A percentile compares a stretch with the other conserved stretches of the same genome.
Conservation (phyloP, 2,888 invertebrate genomes). For the Bellardia bayeri region DNA sequence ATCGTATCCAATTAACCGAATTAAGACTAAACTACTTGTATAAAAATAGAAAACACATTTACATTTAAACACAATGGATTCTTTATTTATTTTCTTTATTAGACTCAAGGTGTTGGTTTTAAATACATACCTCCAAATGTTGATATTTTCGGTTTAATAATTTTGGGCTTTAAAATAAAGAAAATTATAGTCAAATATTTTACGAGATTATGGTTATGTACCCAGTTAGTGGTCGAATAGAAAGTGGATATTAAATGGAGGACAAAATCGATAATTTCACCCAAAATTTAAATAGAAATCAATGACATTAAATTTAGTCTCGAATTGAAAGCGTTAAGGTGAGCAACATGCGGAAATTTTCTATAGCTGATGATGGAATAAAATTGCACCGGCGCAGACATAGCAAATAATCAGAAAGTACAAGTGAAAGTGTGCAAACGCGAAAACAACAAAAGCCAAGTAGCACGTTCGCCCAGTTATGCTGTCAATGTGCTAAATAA, state of each 20-base stretch:
- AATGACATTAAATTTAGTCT: constrained; percentile 47
- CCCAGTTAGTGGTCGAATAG: constrained; percentile 51
- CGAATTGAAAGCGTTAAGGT: constrained; percentile 50
- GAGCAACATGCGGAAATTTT: constrained; percentile 48
- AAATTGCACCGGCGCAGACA: constrained; percentile 13
- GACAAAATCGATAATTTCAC: constrained; percentile 54
- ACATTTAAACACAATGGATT: constrained; percentile 76
- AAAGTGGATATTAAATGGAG: constrained; percentile 65
- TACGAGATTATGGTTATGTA: constrained; percentile 46
- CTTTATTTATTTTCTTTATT: constrained; percentile 78
- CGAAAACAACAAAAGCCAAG: constrained; percentile 27
- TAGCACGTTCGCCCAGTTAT: not conserved
- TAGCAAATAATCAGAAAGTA: constrained; percentile 3
- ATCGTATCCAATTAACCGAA: constrained; percentile 4
- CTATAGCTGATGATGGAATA: not conserved
- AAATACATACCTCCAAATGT: constrained; percentile 65
- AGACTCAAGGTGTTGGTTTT: constrained; percentile 79
- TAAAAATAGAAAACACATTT: not conserved
- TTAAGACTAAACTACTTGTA: constrained; percentile 10
- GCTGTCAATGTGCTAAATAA: not conserved
- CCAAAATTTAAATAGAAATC: constrained; percentile 53
- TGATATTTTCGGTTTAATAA: constrained; percentile 23
- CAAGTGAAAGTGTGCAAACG: constrained; percentile 48
- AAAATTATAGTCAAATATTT: constrained; percentile 15
- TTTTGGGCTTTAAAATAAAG: not conserved